phyloP scores from a whole-genome alignment of 2,797 vertebrate species.

The Alca torda region DNA sequence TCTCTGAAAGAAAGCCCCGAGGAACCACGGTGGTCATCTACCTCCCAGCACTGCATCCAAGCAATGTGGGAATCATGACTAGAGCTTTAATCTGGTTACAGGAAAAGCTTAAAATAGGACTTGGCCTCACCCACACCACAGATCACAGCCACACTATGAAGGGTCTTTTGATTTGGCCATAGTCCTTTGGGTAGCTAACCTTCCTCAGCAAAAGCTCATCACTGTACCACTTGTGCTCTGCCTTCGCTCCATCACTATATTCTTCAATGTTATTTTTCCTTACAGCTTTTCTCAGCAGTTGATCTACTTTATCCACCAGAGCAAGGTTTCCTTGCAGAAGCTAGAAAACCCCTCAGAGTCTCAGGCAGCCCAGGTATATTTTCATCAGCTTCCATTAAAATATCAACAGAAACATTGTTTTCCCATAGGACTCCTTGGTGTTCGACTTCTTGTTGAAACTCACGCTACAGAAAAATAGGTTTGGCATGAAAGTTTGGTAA shows the following conservation, averaged over 20 bases:
- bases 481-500: background rate
- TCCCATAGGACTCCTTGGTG: background rate
- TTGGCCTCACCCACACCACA: background rate
- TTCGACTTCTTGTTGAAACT: background rate
- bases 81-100: background rate
- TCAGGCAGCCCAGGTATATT: background rate
- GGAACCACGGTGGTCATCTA: background rate
- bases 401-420: background rate
- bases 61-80: background rate
- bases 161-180: background rate
- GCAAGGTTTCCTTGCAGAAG: background rate
- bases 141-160: background rate
- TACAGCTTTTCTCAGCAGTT: background rate
- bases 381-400: background rate
- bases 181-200: background rate
- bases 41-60: background rate
- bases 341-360: background rate
- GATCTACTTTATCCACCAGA: background rate
- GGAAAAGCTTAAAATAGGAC: background rate
- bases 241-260: fast-evolving
- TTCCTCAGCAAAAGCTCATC: background rate
- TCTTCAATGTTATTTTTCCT: background rate
- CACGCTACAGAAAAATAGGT: background rate
- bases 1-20: background rate
- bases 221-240: background rate